Conservation (phyloP, 2,113 vertebrate species). For the Leptobrachium leishanense region DNA sequence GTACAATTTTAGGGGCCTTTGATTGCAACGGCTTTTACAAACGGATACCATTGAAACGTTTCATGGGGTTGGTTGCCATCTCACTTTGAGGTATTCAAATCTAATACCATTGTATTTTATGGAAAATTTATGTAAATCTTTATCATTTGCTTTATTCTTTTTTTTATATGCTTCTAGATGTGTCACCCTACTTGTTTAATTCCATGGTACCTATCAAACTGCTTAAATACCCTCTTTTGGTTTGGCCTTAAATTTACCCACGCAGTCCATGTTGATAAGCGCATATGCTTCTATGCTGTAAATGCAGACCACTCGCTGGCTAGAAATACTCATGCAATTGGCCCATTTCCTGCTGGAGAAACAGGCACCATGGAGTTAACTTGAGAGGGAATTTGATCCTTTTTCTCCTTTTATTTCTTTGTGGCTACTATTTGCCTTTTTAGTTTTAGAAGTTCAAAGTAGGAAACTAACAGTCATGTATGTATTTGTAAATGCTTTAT, state of each 20-base stretch:
- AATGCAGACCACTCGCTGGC: not conserved
- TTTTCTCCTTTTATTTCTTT: not conserved
- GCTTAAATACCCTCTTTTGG: not conserved
- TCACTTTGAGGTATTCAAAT: slow-evolving; percentile 92
- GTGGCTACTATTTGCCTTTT: not conserved
- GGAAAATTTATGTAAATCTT: slow-evolving; percentile 51
- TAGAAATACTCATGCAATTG: not conserved
- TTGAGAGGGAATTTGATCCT: not conserved
- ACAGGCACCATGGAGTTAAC: not conserved
- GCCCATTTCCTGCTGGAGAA: not conserved
- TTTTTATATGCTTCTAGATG: not conserved
- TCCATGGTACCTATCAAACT: not conserved
- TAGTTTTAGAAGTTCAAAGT: not conserved
- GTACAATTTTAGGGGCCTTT: slow-evolving; percentile 99
- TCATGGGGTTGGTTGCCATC: slow-evolving; percentile 92
- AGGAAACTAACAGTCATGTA: not conserved
- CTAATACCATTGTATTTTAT: slow-evolving; percentile 73
- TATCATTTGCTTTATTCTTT: slow-evolving; percentile 35
- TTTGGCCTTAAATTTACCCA: not conserved
- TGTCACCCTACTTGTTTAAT: slow-evolving; percentile 13
- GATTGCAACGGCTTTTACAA: slow-evolving; percentile 99
- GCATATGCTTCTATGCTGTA: too few relatives aligned
- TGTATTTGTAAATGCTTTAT: too few relatives aligned
- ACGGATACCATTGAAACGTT: slow-evolving; percentile 99
- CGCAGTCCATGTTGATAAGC: too few relatives aligned